A percentile compares a stretch with the other conserved stretches of the same genome.
Evolutionary conservation across 1,140 invertebrate genomes (phyloP).

Genomic region (Diuraphis noxia): DNA sequence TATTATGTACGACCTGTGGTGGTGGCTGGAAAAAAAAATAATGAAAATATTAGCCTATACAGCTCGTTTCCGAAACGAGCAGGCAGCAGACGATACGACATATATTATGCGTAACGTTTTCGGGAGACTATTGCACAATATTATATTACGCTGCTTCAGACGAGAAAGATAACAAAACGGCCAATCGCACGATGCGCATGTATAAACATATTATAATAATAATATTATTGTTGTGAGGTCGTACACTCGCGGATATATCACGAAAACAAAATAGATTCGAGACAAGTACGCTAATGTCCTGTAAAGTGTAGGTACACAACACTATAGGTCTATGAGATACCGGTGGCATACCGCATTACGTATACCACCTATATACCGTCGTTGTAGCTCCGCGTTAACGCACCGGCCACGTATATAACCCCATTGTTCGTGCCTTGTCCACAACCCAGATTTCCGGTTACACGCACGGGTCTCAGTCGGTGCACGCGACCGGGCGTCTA

Average conservation of each 20-base stretch:
- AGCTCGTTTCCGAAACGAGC: not conserved
- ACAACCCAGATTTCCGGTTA: conserved; percentile 39
- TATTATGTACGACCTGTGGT: not conserved
- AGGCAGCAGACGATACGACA: not conserved
- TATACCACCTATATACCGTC: not conserved
- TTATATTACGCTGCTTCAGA: not conserved
- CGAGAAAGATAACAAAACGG: not conserved
- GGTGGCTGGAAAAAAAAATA: not conserved
- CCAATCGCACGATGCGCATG: not conserved
- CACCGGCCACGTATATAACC: not conserved
- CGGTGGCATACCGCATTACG: not conserved
- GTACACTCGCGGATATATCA: too few relatives aligned
- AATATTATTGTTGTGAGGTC: not conserved
- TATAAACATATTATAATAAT: not conserved
- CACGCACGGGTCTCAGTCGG: conserved; percentile 4
- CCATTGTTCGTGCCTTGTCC: conserved; percentile 38
- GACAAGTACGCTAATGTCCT: not conserved
- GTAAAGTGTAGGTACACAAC: too few relatives aligned
- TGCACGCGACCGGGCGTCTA: conserved; percentile 19
- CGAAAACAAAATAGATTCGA: too few relatives aligned
- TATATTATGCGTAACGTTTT: not conserved
- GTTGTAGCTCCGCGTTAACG: not conserved
- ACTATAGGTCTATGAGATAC: not conserved
- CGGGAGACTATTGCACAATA: not conserved
- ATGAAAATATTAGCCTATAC: not conserved